Percentiles rank a stretch among this genome's conserved stretches.
phyloP scores from a whole-genome alignment of 2,888 invertebrate genomes.

The Lymantria dispar region DNA sequence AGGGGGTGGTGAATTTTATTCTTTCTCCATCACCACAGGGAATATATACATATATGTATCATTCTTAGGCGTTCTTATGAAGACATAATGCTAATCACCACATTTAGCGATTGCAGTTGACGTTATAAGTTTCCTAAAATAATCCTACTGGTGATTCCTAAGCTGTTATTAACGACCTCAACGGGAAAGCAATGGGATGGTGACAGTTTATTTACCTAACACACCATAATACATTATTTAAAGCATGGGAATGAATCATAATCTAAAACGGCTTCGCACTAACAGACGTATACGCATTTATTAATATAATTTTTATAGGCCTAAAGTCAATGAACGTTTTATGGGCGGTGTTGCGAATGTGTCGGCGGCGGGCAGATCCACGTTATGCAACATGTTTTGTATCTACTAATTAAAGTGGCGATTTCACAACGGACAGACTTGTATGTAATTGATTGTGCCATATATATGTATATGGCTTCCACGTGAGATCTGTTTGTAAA shows the following conservation, averaged over 20 bases:
- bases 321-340: conserved; percentile 34
- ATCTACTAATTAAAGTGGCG: conserved; percentile 39
- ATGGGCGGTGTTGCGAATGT: conserved; percentile 26
- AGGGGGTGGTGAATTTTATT: too few species aligned
- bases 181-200: too few species aligned
- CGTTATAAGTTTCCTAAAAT: too few species aligned
- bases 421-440: conserved; percentile 41
- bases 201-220: too few species aligned
- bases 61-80: too few species aligned
- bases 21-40: too few species aligned
- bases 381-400: conserved; percentile 25
- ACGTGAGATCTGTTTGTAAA: conserved; percentile 45
- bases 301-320: conserved; percentile 30
- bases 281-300: conserved; percentile 14
- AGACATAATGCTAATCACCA: too few species aligned
- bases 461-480: conserved; percentile 31
- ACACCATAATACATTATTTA: background rate
- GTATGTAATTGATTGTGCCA: conserved; percentile 46
- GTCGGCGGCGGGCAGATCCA: conserved; percentile 3
- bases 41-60: too few species aligned
- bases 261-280: conserved; percentile 10
- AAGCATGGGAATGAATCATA: background rate
- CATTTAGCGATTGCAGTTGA: too few species aligned
- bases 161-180: too few species aligned
- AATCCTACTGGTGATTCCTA: too few species aligned